A percentile compares a stretch with the other conserved stretches of the same genome.
These are phyloP conservation scores for Cyprinella venusta DNA, from an alignment of 2,797 vertebrate genomes.

Conservation along the genomic window DNA sequence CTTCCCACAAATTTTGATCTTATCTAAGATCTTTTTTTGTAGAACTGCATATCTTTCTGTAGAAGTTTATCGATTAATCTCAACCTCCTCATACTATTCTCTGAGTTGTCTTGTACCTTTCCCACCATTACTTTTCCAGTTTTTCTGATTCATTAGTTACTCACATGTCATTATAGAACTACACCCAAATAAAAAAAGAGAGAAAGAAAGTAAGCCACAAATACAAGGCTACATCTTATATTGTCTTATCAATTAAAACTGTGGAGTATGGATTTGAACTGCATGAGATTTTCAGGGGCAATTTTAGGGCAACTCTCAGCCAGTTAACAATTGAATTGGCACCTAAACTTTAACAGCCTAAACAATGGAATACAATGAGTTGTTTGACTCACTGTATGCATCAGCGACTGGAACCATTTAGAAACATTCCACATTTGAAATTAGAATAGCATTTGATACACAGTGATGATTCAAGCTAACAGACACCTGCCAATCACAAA, in stretches of 20 bases:
- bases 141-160: slow-evolving; percentile 10
- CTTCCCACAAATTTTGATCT: background rate
- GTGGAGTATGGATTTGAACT: background rate
- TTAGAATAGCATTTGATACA: background rate
- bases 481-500: background rate
- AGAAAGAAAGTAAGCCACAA: background rate
- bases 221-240: background rate
- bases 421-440: background rate
- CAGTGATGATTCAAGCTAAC: background rate
- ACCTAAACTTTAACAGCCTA: slow-evolving; percentile 5
- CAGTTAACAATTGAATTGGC: slow-evolving; percentile 56
- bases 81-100: background rate
- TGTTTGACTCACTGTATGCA: slow-evolving; percentile 6
- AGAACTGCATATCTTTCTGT: background rate
- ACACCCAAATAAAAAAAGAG: background rate
- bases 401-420: slow-evolving; percentile 6
- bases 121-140: background rate
- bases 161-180: background rate
- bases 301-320: slow-evolving; percentile 3
- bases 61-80: background rate
- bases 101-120: background rate
- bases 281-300: background rate
- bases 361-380: slow-evolving; percentile 12
- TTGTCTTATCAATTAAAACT: background rate
- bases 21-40: background rate